Evolutionary conservation across 2,888 invertebrate species (phyloP), one percentile per base, ranked within the genome.

Genomic region (Rhingia campestris): DNA sequence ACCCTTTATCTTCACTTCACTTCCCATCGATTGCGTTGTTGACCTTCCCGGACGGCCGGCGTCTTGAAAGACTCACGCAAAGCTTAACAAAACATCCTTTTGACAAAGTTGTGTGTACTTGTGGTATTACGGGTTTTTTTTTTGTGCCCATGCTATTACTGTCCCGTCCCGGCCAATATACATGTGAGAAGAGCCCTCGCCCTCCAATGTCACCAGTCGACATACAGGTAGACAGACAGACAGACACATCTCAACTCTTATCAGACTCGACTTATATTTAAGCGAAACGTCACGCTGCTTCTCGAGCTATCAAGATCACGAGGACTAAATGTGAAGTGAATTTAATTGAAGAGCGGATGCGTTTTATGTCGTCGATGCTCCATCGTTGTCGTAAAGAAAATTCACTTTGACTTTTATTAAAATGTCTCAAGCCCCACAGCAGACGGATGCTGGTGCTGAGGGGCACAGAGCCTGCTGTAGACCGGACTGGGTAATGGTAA

Each of bases 261-360:
- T 84, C 84, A 84, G 79, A 75, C 45, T 66, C 70, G 84, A 84
- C 74, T 84, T 79, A 84, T 80, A 84, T 80, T 84, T 79, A 84
- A 84, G 74, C 80, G 80, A 79, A 84, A 84, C 80, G 84, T 84
- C 84, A 84, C 84, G 64, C 75, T 66, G 84, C 80, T 80, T 69
- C 64, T 61, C 10, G 70, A 54, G 33, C 66, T 80, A 84, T 84
- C 80, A 84, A 84, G 84, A 84, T 84, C 80, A 75, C 80, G 59
- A 59, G 49, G 53, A 75, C 84, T 72, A 80, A 84, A 84, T 84
- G 80, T 45, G 80, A 84, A 80, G 84, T 84, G 80, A 84, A 59
- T 84, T 84, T 84, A 84, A 84, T 84, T 84, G 84, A 84, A 84
- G 84, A 84, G 84, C 84, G 84, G 84, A 84, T 84, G 84, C 84